Evolutionary conservation across 2,888 invertebrate genomes (phyloP).

Genomic region (Rotaria magnacalcarata): DNA sequence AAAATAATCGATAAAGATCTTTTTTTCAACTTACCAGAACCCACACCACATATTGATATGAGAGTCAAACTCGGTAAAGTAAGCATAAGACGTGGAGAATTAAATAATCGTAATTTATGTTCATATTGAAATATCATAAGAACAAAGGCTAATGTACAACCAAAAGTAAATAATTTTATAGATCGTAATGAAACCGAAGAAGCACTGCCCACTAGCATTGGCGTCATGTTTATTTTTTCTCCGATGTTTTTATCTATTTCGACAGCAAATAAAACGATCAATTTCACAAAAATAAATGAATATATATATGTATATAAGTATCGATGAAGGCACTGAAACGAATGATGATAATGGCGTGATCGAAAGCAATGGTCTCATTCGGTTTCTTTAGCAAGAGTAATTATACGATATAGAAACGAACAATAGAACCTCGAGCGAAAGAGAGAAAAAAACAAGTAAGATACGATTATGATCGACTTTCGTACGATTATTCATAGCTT

Average conservation of each 20-base stretch:
- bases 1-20: not conserved
- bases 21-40: not conserved
- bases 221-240: not conserved
- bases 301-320: not conserved
- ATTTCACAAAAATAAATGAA: not conserved
- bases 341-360: not conserved
- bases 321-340: not conserved
- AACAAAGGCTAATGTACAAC: slow-evolving; percentile 17
- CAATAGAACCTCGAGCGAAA: too few species aligned
- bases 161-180: slow-evolving; percentile 5
- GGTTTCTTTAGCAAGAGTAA: not conserved
- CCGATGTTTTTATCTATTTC: not conserved
- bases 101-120: slow-evolving; percentile 19
- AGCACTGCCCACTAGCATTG: not conserved
- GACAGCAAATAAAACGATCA: not conserved
- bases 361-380: not conserved
- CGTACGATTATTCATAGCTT: too few species aligned
- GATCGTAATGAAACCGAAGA: not conserved
- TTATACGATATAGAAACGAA: not conserved
- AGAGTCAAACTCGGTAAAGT: not conserved
- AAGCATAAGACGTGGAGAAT: slow-evolving; percentile 14
- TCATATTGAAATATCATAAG: slow-evolving; percentile 34
- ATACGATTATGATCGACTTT: too few species aligned
- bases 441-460: too few species aligned
- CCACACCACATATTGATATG: slow-evolving; percentile 14